Percentiles rank a stretch among this genome's conserved stretches.
Evolutionary conservation across 2,888 invertebrate species (phyloP).

Genomic region (Dynastes tityus): DNA sequence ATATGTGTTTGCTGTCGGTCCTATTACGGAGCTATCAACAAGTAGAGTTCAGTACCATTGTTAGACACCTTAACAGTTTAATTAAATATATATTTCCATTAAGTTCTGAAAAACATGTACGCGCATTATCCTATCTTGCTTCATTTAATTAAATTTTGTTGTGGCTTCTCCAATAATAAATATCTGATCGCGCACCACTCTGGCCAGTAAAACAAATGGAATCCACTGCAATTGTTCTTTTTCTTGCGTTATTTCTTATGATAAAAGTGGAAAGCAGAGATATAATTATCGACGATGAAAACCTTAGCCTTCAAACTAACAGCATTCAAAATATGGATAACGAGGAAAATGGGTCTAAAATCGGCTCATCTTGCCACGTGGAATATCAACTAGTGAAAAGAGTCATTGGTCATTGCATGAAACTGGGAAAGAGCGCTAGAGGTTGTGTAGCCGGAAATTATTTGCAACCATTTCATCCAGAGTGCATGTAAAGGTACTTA

Average conservation of each 20-base stretch:
- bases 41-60: too few relatives aligned
- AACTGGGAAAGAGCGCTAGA: slow-evolving; percentile 65
- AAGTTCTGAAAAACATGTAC: neutral
- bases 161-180: slow-evolving; percentile 16
- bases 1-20: too few relatives aligned
- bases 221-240: slow-evolving; percentile 29
- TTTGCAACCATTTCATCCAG: slow-evolving; percentile 69
- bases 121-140: neutral
- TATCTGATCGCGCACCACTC: neutral
- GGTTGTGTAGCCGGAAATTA: slow-evolving; percentile 70
- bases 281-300: slow-evolving; percentile 62
- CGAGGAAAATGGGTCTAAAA: slow-evolving; percentile 50
- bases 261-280: slow-evolving; percentile 57
- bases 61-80: too few relatives aligned
- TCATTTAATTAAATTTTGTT: slow-evolving; percentile 24
- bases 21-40: too few relatives aligned
- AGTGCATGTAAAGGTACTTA: slow-evolving; percentile 64
- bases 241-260: slow-evolving; percentile 47
- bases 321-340: slow-evolving; percentile 57
- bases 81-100: neutral
- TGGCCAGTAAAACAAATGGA: slow-evolving; percentile 38
- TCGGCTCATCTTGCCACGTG: slow-evolving; percentile 57
- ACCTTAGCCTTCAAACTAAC: slow-evolving; percentile 57
- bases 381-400: slow-evolving; percentile 66
- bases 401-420: slow-evolving; percentile 68